Conservation (phyloP, 2,888 invertebrate genomes). For the Zootermopsis nevadensis region DNA sequence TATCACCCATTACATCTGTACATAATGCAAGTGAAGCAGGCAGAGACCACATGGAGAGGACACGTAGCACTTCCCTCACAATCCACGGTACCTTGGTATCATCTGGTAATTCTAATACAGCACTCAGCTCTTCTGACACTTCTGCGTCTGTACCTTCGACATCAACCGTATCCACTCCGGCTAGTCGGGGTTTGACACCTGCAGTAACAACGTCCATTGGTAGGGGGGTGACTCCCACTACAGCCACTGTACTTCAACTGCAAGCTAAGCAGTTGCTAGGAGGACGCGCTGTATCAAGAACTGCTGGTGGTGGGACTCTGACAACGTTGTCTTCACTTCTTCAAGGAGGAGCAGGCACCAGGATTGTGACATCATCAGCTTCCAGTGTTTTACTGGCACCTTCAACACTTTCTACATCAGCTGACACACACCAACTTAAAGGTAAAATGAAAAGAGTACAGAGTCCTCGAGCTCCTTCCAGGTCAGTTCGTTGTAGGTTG, state of each 20-base stretch:
- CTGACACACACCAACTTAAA: slow-evolving; percentile 35
- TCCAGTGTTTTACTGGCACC: slow-evolving; percentile 59
- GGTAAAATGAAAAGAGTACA: slow-evolving; percentile 20
- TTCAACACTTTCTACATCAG: slow-evolving; percentile 57
- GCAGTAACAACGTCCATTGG: neutral
- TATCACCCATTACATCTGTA: slow-evolving; percentile 34
- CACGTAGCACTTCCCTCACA: slow-evolving; percentile 34
- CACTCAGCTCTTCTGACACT: neutral
- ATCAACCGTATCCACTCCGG: neutral
- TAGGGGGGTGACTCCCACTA: neutral
- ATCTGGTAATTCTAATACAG: neutral
- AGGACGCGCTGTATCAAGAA: slow-evolving; percentile 14
- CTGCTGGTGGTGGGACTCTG: slow-evolving; percentile 52
- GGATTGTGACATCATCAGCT: slow-evolving; percentile 54
- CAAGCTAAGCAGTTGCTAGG: slow-evolving; percentile 52
- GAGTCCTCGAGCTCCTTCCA: neutral
- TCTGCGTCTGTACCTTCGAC: neutral
- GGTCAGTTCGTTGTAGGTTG: neutral
- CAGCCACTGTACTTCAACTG: slow-evolving; percentile 41
- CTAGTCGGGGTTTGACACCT: neutral
- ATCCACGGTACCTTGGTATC: slow-evolving; percentile 39
- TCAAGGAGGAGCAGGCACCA: slow-evolving; percentile 57
- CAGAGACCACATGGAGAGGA: neutral
- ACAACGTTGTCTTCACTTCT: slow-evolving; percentile 57
- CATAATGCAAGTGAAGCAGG: neutral